Evolutionary conservation across 2,797 vertebrate species (phyloP).

Genomic region (Phalanger gymnotis): DNA sequence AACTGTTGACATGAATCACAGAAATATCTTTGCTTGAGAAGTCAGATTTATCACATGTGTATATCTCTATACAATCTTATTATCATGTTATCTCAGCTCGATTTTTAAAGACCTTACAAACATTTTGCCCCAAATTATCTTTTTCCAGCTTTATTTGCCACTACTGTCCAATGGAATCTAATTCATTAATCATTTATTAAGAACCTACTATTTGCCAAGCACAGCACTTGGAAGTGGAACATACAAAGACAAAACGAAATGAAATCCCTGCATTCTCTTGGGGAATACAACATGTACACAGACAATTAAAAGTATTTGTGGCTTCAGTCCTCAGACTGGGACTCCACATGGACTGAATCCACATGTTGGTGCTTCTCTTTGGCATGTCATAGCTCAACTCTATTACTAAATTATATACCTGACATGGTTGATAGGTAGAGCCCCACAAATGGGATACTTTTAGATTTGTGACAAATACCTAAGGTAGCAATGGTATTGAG

Average conservation of each 20-base stretch:
- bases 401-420: neutral
- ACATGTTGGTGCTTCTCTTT: neutral
- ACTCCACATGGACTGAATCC: neutral
- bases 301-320: neutral
- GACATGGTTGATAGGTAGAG: neutral
- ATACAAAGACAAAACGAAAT: neutral
- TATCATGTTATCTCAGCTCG: constrained; percentile 51
- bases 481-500: neutral
- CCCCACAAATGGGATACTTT: neutral
- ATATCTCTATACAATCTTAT: neutral
- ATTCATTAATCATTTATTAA: neutral
- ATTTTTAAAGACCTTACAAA: constrained; percentile 32
- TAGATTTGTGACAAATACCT: neutral
- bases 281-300: neutral
- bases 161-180: neutral
- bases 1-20: constrained; percentile 81
- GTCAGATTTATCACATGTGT: constrained; percentile 37
- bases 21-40: constrained; percentile 76
- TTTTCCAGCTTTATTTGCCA: neutral
- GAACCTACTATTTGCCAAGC: neutral
- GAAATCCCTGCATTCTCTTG: neutral
- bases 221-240: neutral
- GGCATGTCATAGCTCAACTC: neutral
- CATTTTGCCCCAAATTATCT: constrained; percentile 30
- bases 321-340: neutral